phyloP scores from a whole-genome alignment of 2,797 vertebrate species.

The Phoebastria nigripes region DNA sequence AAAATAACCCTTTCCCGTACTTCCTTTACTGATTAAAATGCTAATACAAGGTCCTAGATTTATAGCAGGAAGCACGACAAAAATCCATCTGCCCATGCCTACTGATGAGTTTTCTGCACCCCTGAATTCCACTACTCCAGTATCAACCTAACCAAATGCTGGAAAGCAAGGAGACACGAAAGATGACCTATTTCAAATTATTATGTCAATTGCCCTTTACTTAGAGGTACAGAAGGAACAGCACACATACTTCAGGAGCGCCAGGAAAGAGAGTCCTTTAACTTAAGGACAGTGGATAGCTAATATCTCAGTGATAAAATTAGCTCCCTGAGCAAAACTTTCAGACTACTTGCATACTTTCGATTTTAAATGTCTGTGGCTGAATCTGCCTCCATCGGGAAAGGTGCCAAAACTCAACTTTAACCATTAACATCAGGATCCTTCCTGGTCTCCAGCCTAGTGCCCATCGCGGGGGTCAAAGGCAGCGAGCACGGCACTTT shows the following conservation, averaged over 20 bases:
- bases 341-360: slow-evolving; percentile 49
- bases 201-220: neutral
- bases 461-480: neutral
- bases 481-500: neutral
- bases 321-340: slow-evolving; percentile 35
- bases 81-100: neutral
- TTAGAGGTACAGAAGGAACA: neutral
- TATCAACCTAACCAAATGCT: neutral
- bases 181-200: neutral
- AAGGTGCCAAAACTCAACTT: slow-evolving; percentile 7
- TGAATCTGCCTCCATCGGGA: neutral
- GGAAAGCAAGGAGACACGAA: neutral
- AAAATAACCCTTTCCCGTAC: neutral
- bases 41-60: neutral
- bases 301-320: slow-evolving; percentile 46
- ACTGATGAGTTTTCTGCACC: neutral
- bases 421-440: neutral
- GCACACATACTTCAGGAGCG: neutral
- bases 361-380: slow-evolving; percentile 32
- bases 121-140: neutral
- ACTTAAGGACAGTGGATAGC: neutral
- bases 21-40: neutral
- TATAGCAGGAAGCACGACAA: neutral
- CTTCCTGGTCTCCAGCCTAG: neutral
- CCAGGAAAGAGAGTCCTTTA: neutral